These are phyloP conservation scores for Apus apus DNA, from an alignment of 2,113 vertebrate species.

Conservation along the genomic window DNA sequence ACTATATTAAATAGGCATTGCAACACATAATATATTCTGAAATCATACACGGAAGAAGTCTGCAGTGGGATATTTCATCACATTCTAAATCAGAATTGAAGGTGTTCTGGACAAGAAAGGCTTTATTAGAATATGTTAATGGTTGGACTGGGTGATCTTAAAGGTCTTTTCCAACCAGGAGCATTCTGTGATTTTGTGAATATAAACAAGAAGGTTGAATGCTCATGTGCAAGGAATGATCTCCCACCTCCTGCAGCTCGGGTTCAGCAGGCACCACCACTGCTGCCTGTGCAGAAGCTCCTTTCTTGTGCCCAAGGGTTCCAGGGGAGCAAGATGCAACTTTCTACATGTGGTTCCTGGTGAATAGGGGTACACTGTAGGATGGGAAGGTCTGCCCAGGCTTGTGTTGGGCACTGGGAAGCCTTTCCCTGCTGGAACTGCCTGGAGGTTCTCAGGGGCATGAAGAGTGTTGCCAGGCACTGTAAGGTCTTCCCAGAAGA, in stretches of 20 bases:
- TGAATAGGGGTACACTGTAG: not conserved
- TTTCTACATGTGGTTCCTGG: not conserved
- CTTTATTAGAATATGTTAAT: not conserved
- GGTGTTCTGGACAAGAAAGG: not conserved
- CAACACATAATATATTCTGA: not conserved
- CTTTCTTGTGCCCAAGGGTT: not conserved
- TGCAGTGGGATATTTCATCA: not conserved
- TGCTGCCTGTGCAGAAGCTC: not conserved
- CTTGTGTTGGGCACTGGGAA: not conserved
- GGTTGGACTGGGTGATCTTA: too few relatives aligned
- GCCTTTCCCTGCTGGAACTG: not conserved
- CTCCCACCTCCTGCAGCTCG: not conserved
- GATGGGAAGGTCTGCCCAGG: not conserved
- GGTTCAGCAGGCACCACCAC: accelerated
- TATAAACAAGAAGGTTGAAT: not conserved
- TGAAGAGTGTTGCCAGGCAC: not conserved
- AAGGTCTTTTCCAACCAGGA: too few relatives aligned
- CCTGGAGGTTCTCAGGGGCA: too few relatives aligned
- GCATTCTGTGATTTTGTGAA: too few relatives aligned
- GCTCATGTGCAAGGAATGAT: not conserved
- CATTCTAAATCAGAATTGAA: not conserved
- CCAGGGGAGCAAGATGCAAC: not conserved
- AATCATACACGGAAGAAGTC: not conserved
- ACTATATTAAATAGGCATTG: not conserved
- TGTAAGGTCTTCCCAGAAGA: not conserved